These are phyloP conservation scores for Zelleria hepariella DNA, from an alignment of 2,888 invertebrate species.

Conservation along the genomic window DNA sequence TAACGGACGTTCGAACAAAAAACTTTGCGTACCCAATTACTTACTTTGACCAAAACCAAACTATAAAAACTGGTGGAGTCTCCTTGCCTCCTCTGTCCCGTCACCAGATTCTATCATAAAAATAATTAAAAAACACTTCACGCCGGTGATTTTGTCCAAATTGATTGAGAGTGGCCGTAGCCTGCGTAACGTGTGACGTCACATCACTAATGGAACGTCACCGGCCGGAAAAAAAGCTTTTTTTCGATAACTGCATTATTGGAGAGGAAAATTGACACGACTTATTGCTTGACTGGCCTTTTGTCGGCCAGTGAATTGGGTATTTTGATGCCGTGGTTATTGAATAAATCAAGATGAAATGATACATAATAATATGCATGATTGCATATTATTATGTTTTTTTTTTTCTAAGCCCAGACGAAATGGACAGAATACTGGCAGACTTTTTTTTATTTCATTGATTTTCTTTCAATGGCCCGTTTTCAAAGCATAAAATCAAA, in stretches of 20 bases:
- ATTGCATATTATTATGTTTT: too few species aligned
- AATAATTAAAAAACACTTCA: conserved; percentile 72
- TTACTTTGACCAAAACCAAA: too few species aligned
- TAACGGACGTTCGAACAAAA: too few species aligned
- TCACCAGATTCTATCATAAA: conserved; percentile 61
- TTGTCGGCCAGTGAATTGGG: background rate
- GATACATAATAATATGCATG: too few species aligned
- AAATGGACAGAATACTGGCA: too few species aligned
- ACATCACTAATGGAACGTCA: conserved; percentile 62
- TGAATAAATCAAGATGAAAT: background rate
- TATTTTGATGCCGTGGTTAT: background rate
- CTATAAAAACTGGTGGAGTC: conserved; percentile 10
- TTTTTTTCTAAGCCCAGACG: too few species aligned
- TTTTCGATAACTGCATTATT: conserved; percentile 35
- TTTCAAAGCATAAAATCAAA: too few species aligned
- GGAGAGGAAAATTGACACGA: conserved; percentile 14
- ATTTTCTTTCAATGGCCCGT: too few species aligned
- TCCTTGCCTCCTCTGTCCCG: conserved; percentile 27
- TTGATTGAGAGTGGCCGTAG: conserved; percentile 60
- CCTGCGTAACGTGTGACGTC: conserved; percentile 22
- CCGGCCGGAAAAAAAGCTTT: conserved; percentile 16
- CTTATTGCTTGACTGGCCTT: background rate
- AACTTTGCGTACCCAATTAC: too few species aligned
- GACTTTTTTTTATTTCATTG: too few species aligned
- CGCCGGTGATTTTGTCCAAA: conserved; percentile 62